Evolutionary conservation across 1,140 invertebrate species (phyloP), one percentile per base, ranked within the genome.

Genomic region (Camponotus floridanus): DNA sequence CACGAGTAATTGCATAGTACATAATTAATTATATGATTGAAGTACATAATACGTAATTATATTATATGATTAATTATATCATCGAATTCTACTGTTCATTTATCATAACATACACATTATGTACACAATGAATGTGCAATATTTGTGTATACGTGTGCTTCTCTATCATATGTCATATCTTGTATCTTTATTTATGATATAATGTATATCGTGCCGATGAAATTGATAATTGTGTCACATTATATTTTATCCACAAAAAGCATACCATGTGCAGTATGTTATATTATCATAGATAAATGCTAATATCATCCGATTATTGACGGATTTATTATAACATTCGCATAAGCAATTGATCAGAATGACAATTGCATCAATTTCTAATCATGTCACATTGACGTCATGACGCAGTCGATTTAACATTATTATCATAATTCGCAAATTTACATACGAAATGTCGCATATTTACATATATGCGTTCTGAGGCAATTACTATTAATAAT

Each of bases 351-450:
- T 31, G 42, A 79, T 79, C 45, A 6, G 31, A 48, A 70, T 59
- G 67, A 73, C 67, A 73, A 81, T 81, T 59, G 26, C 39, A 59
- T 73, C 59, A 81, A 71, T 81, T 61, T 81, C 79, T 61, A 59
- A 42, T 45, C 21, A 31, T 18, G 67, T 45, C 18, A 59, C 18
- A 81, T 33, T 15, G 55, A 13, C 36, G 51, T 18, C 45, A 21
- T 51, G 13, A 31, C 8, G 8, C 15, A 9, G 6, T 55, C 8
- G 4, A 71, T 81, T 45, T 36, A 71, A 73, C 61, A 71, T 57
- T 71, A 81, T 81, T 68, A 71, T 31, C 26, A 33, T 81, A 71
- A 71, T 81, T 57, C 13, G 51, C n/a, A 57, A 70, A 81, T 81
- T 81, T 81, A 73, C 39, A 48, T 21, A 18, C 59, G 36, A 81